Base-by-base conservation (phyloP, 1,140 invertebrate species). In the Drosophila kanapiae region DNA sequence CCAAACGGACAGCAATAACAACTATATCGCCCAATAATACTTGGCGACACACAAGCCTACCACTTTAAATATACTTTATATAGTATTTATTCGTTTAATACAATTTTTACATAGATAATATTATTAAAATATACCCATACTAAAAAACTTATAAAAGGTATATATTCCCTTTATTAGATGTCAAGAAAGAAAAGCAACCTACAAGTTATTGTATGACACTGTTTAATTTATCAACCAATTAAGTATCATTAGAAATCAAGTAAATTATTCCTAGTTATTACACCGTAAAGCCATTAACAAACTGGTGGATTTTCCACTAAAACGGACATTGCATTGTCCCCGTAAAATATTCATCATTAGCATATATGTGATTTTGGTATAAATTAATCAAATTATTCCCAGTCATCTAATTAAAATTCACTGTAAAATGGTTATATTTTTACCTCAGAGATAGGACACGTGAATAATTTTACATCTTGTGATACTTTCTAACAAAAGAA, bases 381-480 rank as follows among this genome's bases (percentile, higher is more conserved):
- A 13, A 64, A 42, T 61, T 33, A 64, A 60, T 43, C 29, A 64
- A 60, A 58, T 42, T 58, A 35, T 31, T 31, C 16, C 37, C 6
- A 27, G 54, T 42, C 37, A 59, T 23, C 18, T 33, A 31, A 31
- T 59, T 62, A 40, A 10, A 23, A 27, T 27, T 43, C 56, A 43
- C 16, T 31, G 38, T 27, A 16, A 43, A 61, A 35, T n/a, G 14
- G n/a, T n/a, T 11, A 2, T 10, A 10, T 38, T 8, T 31, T 14
- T 14, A 27, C 31, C 16, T 29, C 10, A 11, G 14, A 37, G 51
- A 23, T 35, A 31, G 49, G 10, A 35, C 11, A 54, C 16, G 33
- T 54, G 6, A 18, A 33, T 33, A 18, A 10, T 11, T 33, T 33
- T 4, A n/a, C 6, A 13, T 53, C n/a, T 53, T 18, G n/a, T 23